Evolutionary conservation across 1,140 invertebrate species (phyloP).

Genomic region (Diorhabda carinulata): DNA sequence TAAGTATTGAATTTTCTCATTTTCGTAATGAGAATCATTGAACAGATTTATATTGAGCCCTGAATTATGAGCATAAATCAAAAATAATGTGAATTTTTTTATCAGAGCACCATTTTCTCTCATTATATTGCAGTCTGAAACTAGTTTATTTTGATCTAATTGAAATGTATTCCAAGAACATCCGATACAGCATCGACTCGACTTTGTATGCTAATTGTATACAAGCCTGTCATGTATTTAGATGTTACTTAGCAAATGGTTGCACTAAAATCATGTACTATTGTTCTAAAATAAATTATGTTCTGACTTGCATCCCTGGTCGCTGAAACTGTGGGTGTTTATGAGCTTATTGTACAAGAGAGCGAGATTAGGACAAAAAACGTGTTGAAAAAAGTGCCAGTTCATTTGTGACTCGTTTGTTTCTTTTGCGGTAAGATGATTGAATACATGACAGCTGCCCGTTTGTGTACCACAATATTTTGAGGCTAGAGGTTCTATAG

Average conservation of each 20-base stretch:
- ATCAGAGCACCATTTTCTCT: background rate
- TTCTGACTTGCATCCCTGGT: constrained; percentile 32
- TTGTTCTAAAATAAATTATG: constrained; percentile 47
- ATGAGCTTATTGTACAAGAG: constrained; percentile 40
- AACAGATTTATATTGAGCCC: too few relatives aligned
- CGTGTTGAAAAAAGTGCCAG: constrained; percentile 8
- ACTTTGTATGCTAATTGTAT: constrained; percentile 47
- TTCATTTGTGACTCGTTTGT: constrained; percentile 1
- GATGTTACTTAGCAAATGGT: constrained; percentile 44
- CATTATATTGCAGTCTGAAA: constrained; percentile 9
- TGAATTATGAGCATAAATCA: too few relatives aligned
- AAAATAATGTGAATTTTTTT: background rate
- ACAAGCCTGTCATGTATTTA: constrained; percentile 46
- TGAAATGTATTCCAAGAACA: constrained; percentile 26
- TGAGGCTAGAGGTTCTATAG: too few relatives aligned
- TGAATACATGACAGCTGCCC: constrained; percentile 5
- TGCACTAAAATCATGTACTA: constrained; percentile 46
- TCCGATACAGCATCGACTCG: constrained; percentile 30
- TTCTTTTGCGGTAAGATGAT: constrained; percentile 7
- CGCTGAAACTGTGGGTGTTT: constrained; percentile 36
- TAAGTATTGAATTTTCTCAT: too few relatives aligned
- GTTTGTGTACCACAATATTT: background rate
- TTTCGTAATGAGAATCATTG: too few relatives aligned
- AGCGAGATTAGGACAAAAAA: constrained; percentile 19
- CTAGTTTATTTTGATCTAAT: constrained; percentile 15